phyloP scores from a whole-genome alignment of 2,888 invertebrate species.

The Cepaea hortensis region DNA sequence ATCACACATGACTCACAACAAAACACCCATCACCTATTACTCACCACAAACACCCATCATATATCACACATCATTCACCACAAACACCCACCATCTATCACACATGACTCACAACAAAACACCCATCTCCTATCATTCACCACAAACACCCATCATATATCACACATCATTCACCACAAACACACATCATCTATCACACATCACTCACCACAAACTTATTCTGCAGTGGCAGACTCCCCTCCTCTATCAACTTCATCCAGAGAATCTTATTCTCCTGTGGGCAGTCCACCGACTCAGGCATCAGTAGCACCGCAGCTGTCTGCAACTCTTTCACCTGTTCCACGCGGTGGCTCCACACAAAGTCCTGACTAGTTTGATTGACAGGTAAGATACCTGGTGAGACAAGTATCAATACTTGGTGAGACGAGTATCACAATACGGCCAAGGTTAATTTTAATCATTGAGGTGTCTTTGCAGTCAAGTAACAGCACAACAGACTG shows the following conservation, averaged over 20 bases:
- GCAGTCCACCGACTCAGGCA: constrained; percentile 82
- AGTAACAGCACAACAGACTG: no score
- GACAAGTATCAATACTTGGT: neutral
- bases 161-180: neutral
- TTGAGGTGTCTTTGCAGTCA: no score
- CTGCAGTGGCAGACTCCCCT: constrained; percentile 81
- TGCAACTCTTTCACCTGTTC: constrained; percentile 85
- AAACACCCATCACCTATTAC: no score
- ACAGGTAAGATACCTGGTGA: constrained; percentile 85
- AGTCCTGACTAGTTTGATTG: constrained; percentile 85
- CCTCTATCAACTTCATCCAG: constrained; percentile 89
- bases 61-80: no score
- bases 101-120: no score
- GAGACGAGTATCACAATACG: neutral
- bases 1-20: no score
- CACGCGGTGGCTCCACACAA: constrained; percentile 85
- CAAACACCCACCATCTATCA: no score
- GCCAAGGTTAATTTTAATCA: neutral
- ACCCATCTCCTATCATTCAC: no score
- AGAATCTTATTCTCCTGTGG: constrained; percentile 84
- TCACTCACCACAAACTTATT: constrained; percentile 77
- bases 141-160: no score
- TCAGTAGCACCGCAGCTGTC: constrained; percentile 84
- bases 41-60: no score
- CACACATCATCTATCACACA: neutral